phyloP scores from a whole-genome alignment of 2,888 invertebrate genomes.

The Diplazon laetatorius region DNA sequence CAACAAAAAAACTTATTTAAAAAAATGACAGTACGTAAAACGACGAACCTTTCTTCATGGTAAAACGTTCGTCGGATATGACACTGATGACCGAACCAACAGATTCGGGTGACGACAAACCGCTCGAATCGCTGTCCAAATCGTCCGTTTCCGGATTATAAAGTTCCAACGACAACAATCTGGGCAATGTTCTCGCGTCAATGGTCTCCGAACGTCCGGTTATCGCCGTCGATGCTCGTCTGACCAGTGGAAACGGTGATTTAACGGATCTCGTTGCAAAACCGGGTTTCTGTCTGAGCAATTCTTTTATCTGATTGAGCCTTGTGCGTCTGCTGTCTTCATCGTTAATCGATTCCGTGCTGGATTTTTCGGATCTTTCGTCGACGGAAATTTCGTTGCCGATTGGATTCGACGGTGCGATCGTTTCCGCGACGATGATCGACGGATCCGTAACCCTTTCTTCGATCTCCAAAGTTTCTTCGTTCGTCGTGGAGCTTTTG shows the following conservation, averaged over 20 bases:
- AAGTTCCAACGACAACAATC: slow-evolving; percentile 90
- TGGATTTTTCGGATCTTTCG: slow-evolving; percentile 49
- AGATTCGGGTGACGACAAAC: slow-evolving; percentile 94
- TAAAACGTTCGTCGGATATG: slow-evolving; percentile 85
- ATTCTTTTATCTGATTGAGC: slow-evolving; percentile 88
- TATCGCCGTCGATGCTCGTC: slow-evolving; percentile 85
- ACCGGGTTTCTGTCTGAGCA: slow-evolving; percentile 88
- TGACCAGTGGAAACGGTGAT: slow-evolving; percentile 88
- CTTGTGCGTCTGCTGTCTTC: slow-evolving; percentile 86
- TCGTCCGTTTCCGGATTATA: slow-evolving; percentile 96
- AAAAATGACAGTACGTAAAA: neutral
- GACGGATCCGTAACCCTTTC: no score
- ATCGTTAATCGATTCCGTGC: slow-evolving; percentile 70
- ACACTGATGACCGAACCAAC: slow-evolving; percentile 94
- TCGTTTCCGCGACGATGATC: neutral
- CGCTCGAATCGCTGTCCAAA: slow-evolving; percentile 94
- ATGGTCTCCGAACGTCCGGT: slow-evolving; percentile 85
- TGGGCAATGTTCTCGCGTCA: slow-evolving; percentile 87
- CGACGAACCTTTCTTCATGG: slow-evolving; percentile 67
- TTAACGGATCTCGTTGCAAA: slow-evolving; percentile 84
- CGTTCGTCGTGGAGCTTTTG: neutral
- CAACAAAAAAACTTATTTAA: no score
- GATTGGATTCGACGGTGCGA: neutral
- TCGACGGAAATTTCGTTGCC: neutral
- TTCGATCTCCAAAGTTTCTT: no score